These are phyloP conservation scores for Pteruthius melanotis DNA, from an alignment of 2,113 vertebrate genomes.

Conservation along the genomic window DNA sequence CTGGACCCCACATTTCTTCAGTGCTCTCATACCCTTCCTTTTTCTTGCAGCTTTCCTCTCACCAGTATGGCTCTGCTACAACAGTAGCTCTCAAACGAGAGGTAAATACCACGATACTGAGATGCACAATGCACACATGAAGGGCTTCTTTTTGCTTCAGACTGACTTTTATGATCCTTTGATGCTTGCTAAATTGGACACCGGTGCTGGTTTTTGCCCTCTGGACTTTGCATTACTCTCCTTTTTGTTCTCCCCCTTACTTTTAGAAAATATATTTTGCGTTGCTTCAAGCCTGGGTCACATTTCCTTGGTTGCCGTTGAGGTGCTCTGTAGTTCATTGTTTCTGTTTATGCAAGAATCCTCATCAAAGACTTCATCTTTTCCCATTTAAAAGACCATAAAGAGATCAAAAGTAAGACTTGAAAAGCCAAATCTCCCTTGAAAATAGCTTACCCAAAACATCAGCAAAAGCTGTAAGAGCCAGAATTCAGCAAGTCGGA, in stretches of 20 bases:
- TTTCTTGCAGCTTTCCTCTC: not conserved
- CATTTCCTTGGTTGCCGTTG: not conserved
- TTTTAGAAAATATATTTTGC: not conserved
- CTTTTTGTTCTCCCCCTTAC: not conserved
- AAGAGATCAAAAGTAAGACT: conserved; percentile 45
- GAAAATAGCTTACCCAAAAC: conserved; percentile 3
- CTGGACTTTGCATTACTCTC: not conserved
- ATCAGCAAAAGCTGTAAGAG: not conserved
- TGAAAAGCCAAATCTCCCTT: conserved; percentile 17
- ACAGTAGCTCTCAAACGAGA: not conserved
- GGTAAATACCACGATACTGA: not conserved
- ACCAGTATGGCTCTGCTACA: not conserved
- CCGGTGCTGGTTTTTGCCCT: not conserved
- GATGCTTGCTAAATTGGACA: not conserved
- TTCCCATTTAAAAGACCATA: not conserved
- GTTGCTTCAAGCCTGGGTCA: not conserved
- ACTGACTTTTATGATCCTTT: not conserved
- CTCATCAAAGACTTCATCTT: conserved; percentile 10
- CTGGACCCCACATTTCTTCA: not conserved
- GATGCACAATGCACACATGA: not conserved
- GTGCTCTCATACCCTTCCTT: not conserved
- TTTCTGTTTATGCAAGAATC: conserved; percentile 7
- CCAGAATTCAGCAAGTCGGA: not conserved
- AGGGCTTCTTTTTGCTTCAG: not conserved
- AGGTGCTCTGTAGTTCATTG: not conserved